phyloP scores from a whole-genome alignment of 2,888 invertebrate species.

The Cantharis rufa region DNA sequence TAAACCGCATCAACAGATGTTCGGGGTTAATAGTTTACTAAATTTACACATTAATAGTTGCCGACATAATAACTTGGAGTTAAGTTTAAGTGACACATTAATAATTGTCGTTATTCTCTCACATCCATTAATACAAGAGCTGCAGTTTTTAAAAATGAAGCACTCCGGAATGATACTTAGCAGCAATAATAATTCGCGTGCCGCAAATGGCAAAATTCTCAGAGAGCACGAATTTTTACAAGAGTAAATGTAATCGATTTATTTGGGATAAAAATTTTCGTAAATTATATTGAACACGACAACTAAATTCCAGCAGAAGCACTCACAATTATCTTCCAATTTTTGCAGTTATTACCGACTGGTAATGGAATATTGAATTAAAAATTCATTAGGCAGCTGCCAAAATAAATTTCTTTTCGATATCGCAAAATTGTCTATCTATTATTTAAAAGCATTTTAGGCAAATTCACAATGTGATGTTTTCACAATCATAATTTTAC shows the following conservation, averaged over 20 bases:
- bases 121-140: not conserved
- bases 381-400: not conserved
- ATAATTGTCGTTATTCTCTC: not conserved
- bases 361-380: not conserved
- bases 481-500: not conserved
- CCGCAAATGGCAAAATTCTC: not conserved
- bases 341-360: not conserved
- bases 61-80: not conserved
- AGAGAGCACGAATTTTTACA: not conserved
- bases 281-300: slow-evolving; percentile 10
- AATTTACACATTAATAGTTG: slow-evolving; percentile 2
- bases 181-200: not conserved
- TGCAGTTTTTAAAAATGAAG: not conserved
- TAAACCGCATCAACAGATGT: not conserved
- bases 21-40: not conserved
- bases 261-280: not conserved
- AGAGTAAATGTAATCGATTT: not conserved
- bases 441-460: not conserved
- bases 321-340: slow-evolving; percentile 19
- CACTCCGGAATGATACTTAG: not conserved
- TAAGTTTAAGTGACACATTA: not conserved
- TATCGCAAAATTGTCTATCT: not conserved
- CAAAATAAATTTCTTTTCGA: not conserved
- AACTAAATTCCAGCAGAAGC: slow-evolving; percentile 11
- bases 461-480: not conserved